phyloP scores from a whole-genome alignment of 1,140 invertebrate species.

The Neodiprion virginianus region DNA sequence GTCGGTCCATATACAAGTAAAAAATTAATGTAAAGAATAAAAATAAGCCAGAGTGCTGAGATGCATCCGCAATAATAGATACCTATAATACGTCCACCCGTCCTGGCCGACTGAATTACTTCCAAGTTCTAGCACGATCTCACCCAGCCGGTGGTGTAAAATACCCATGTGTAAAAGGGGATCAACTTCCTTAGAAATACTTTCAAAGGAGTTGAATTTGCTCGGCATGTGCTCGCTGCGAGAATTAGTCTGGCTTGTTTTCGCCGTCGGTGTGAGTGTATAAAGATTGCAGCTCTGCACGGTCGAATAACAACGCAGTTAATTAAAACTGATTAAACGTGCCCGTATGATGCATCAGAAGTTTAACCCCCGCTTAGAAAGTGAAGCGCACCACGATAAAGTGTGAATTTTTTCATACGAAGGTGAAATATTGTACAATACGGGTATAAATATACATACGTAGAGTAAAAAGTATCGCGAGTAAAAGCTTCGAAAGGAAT shows the following conservation, averaged over 20 bases:
- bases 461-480: no score
- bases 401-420: no score
- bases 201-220: neutral
- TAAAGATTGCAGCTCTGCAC: neutral
- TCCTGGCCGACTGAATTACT: neutral
- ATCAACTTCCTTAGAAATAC: neutral
- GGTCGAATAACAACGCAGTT: neutral
- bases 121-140: neutral
- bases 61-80: neutral
- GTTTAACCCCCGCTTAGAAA: neutral
- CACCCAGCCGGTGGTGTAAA: neutral
- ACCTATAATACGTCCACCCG: neutral
- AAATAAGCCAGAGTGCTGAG: no score
- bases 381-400: neutral
- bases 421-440: no score
- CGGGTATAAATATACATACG: no score
- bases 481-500: no score
- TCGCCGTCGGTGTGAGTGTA: neutral
- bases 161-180: neutral
- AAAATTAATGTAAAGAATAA: no score
- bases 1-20: no score
- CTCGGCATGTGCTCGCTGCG: no score
- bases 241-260: no score
- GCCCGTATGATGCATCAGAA: no score
- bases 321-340: neutral